Evolutionary conservation across 2,888 invertebrate genomes (phyloP).

Genomic region (Tethea ocularis): DNA sequence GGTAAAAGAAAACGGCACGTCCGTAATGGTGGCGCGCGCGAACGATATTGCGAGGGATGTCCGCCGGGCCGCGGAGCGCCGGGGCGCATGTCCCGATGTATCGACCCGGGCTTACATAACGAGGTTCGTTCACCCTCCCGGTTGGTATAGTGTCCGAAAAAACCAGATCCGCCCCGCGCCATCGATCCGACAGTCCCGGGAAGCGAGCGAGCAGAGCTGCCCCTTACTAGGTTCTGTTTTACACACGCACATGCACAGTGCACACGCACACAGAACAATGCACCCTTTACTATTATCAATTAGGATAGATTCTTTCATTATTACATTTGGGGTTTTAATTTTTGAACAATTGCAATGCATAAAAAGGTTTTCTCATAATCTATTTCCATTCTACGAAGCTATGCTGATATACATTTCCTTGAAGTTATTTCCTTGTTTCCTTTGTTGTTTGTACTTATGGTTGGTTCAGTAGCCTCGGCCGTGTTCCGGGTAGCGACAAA

Average conservation of each 20-base stretch:
- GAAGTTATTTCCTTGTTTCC: background rate
- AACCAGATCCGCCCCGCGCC: constrained; percentile 75
- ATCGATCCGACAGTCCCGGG: constrained; percentile 66
- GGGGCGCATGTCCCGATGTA: constrained; percentile 64
- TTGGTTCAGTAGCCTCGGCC: too few relatives aligned
- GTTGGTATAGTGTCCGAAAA: constrained; percentile 82
- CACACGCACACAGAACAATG: constrained; percentile 7
- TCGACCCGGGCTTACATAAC: constrained; percentile 79
- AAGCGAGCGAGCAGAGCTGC: constrained; percentile 25
- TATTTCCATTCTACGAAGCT: too few relatives aligned
- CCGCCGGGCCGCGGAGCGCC: constrained; percentile 27
- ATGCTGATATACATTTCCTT: too few relatives aligned
- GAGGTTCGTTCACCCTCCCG: constrained; percentile 78
- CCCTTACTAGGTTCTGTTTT: background rate
- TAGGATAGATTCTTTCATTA: background rate
- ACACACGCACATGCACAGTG: constrained; percentile 5
- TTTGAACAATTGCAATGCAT: background rate
- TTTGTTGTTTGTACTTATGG: background rate
- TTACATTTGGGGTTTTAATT: background rate
- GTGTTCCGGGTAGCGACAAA: background rate
- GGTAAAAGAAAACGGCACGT: constrained; percentile 82
- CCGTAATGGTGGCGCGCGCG: constrained; percentile 78
- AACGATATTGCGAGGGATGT: constrained; percentile 66
- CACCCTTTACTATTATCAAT: constrained; percentile 10
- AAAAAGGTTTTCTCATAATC: background rate